Base-by-base conservation (phyloP, 1,140 invertebrate genomes). In the Saccostrea glomerata region DNA sequence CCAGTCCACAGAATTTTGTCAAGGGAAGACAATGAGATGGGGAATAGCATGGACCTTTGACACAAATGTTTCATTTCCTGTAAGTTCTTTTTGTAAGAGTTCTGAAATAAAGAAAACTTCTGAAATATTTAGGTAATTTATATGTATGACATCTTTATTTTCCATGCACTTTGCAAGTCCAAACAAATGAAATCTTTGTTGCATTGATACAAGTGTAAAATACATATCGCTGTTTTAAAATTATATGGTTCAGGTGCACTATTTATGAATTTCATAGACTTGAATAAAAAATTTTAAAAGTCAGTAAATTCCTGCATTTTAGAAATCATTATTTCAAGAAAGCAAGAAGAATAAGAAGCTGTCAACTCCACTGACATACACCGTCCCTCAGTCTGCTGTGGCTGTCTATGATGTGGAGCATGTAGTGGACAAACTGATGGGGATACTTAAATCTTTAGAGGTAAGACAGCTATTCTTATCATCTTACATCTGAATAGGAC, bases 1-100 rank as follows among this genome's bases (percentile, higher is more conserved):
- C 86, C 96, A 96, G 2, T 96, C 97, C 90, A 98, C 98, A 20
- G 97, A 98, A 94, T 99, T 99, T 94, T 98, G 97, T 95, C 98
- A 99, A 95, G 98, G 98, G 5, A 96, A 97, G 90, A 99, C 98
- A 11, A 98, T 98, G 93, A 95, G 97, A 93, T 97, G 96, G 96
- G 96, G 95, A 20, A 89, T 97, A 5, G 96, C 96, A 4, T 97
- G 96, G 96, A 95, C 96, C 15, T 96, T 96, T 94, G 89, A 94
- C 91, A 70, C 92, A 7, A 91, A 85, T 86, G 89, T 95, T 40
- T 55, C 90, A 54, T 94, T 95, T 91, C 93, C 94, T 36, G 94
- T 95, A 91, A 92, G 93, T 92, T 55, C 55, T 13, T 23, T 12
- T 11, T 54, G n/a, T 36, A 85, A 25, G 15, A 63, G 1, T 2